These are phyloP conservation scores for Latrodectus hesperus DNA, from an alignment of 2,888 invertebrate genomes.

Conservation along the genomic window DNA sequence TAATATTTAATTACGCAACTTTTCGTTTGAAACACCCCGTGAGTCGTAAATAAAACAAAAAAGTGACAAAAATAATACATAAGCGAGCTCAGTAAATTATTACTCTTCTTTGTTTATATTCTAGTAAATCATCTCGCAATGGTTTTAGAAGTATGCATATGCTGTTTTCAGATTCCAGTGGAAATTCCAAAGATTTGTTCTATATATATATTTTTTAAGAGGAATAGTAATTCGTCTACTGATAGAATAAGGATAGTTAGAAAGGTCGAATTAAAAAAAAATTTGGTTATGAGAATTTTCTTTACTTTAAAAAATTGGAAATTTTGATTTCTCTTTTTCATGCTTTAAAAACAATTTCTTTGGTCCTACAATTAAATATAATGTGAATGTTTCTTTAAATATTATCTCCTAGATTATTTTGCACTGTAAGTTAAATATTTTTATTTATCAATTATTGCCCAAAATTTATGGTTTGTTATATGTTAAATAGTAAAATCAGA, in stretches of 20 bases:
- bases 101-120: conserved; percentile 42
- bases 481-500: no score
- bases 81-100: conserved; percentile 37
- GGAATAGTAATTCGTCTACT: no score
- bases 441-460: no score
- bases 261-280: not conserved
- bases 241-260: not conserved
- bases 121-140: conserved; percentile 37
- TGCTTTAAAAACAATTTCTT: no score
- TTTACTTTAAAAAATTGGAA: not conserved
- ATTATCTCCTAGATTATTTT: no score
- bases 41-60: conserved; percentile 23
- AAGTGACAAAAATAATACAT: conserved; percentile 10
- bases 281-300: not conserved
- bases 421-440: no score
- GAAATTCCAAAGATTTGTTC: not conserved
- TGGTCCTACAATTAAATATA: no score
- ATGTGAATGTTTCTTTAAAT: no score
- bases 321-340: not conserved
- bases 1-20: not conserved
- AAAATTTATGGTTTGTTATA: no score
- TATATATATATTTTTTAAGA: not conserved
- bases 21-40: conserved; percentile 44
- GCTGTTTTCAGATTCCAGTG: not conserved
- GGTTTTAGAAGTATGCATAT: conserved; percentile 23